Base-by-base conservation (phyloP, 1,140 invertebrate genomes). In the Steinernema khuongi region DNA sequence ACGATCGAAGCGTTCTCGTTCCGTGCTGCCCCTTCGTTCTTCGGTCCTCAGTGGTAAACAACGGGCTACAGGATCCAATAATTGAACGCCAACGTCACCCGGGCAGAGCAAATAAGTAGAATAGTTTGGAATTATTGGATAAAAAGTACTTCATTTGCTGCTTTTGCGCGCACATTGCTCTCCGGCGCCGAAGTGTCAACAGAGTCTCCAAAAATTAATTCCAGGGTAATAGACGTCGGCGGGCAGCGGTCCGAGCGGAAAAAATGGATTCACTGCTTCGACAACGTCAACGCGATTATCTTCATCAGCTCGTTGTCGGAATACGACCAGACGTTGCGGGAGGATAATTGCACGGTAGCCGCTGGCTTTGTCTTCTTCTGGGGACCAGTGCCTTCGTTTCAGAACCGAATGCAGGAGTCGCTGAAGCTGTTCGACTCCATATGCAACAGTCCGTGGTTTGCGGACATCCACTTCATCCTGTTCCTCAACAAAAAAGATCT, bases 201-300 rank as follows among this genome's bases (percentile, higher is more conserved):
- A n/a, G n/a, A n/a, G n/a, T n/a, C n/a, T 41, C 36, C 2, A 33
- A n/a, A 22, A 14, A 71, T 22, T 22, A 22, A 30, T 79, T 82
- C 32, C 75, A 87, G 86, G 68, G 87, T 88, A 1, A 87, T 85
- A 68, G 87, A 88, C 74, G 87, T 88, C 17, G 87, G 87, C 0
- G 92, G 92, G 0, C 92, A 94, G 85, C 86, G 91, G 74, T 92
- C 92, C 14, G 91, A 93, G 83, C 86, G 92, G 29, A 91, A 90
- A 79, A 92, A 92, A 84, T 93, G 92, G 92, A 92, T 88, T 67
- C 87, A 88, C 70, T 86, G 87, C 69, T 88, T 88, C 76, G 88
- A 88, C 75, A 86, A 86, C 50, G 87, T 88, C n/a, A 87, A 86
- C 33, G 86, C 86, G 43, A 88, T 88, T 33, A 83, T 88, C 44